phyloP scores from a whole-genome alignment of 1,140 invertebrate species.

The Pseudomyrmex sp. region DNA sequence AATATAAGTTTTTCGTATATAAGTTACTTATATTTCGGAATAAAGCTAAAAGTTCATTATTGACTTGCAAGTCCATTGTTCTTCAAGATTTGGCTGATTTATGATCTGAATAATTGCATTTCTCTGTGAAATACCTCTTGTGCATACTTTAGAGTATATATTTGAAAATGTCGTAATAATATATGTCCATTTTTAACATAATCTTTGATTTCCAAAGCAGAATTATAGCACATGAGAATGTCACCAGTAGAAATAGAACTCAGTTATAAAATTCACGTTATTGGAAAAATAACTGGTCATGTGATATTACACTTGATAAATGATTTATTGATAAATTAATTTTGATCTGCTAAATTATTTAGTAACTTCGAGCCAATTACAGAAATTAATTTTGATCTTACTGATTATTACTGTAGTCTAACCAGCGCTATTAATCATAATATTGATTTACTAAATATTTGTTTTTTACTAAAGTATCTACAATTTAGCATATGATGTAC shows the following conservation, averaged over 20 bases:
- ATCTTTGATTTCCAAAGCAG: not conserved
- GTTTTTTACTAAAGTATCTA: slow-evolving; percentile 10
- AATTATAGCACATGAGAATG: slow-evolving; percentile 6
- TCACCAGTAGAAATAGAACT: not conserved
- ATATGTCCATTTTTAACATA: slow-evolving; percentile 6
- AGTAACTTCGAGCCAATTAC: too few species aligned
- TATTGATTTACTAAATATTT: slow-evolving; percentile 22
- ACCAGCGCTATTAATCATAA: too few species aligned
- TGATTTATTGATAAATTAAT: too few species aligned
- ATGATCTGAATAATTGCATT: not conserved
- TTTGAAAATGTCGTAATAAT: not conserved
- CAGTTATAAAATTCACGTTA: slow-evolving; percentile 13
- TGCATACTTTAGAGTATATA: not conserved
- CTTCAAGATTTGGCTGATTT: slow-evolving; percentile 24
- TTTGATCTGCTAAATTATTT: too few species aligned
- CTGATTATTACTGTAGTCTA: too few species aligned
- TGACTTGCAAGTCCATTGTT: slow-evolving; percentile 44
- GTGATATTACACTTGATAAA: not conserved
- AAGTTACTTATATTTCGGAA: too few species aligned
- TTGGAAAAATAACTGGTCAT: slow-evolving; percentile 3
- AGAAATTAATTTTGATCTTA: too few species aligned
- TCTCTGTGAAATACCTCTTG: not conserved
- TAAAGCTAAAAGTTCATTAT: not conserved
- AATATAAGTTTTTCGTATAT: slow-evolving; percentile 2
- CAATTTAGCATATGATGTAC: slow-evolving; percentile 11